phyloP scores from a whole-genome alignment of 2,888 invertebrate genomes.

The Caenorhabditis afra region DNA sequence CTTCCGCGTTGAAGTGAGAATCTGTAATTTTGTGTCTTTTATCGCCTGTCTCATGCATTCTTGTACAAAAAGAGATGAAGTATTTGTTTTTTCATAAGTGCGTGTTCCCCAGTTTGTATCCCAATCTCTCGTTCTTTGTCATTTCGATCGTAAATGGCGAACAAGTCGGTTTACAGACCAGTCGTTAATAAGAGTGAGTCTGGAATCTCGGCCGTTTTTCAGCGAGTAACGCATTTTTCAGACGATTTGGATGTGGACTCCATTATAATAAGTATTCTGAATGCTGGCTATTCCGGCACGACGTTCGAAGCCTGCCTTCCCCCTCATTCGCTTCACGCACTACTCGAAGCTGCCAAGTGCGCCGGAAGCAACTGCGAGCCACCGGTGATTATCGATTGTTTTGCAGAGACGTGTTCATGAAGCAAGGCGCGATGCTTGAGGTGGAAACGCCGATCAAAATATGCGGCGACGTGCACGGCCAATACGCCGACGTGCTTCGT shows the following conservation, averaged over 20 bases:
- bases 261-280: constrained; percentile 36
- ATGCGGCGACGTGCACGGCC: constrained; percentile 76
- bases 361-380: too few relatives aligned
- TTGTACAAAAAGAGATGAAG: not conserved
- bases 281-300: constrained; percentile 19
- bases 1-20: too few relatives aligned
- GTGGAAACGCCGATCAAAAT: constrained; percentile 72
- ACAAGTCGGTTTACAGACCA: constrained; percentile 21
- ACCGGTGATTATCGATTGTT: not conserved
- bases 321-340: not conserved
- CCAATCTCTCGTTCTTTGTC: not conserved
- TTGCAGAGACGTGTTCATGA: constrained; percentile 27
- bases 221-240: not conserved
- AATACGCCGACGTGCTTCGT: constrained; percentile 70
- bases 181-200: constrained; percentile 12
- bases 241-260: constrained; percentile 36
- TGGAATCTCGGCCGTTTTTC: not conserved
- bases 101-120: not conserved
- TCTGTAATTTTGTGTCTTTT: too few relatives aligned
- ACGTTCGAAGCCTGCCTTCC: constrained; percentile 5
- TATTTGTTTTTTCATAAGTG: not conserved
- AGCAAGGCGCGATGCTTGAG: constrained; percentile 65
- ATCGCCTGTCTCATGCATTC: too few relatives aligned
- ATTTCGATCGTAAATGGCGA: constrained; percentile 17
- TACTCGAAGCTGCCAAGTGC: constrained; percentile 28